These are phyloP conservation scores for Cheiracanthium punctorium DNA, from an alignment of 2,888 invertebrate species.

Conservation along the genomic window DNA sequence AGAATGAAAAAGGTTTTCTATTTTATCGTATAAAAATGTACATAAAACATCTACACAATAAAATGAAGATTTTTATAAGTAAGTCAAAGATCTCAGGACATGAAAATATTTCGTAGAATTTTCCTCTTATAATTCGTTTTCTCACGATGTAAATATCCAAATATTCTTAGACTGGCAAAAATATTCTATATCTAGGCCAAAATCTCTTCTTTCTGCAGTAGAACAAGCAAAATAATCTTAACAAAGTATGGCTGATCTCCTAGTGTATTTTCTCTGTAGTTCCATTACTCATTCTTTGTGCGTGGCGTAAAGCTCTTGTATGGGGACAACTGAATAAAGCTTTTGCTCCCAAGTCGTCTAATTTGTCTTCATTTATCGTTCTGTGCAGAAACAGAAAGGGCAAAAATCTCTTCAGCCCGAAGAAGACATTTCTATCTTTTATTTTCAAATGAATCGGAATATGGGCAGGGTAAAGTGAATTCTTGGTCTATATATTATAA, in stretches of 20 bases:
- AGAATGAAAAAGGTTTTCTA: too few species aligned
- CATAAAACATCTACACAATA: too few species aligned
- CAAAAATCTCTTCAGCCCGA: not conserved
- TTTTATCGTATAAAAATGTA: too few species aligned
- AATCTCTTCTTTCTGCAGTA: not conserved
- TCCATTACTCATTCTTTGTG: slow-evolving; percentile 41
- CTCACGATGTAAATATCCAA: not conserved
- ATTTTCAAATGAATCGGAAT: not conserved
- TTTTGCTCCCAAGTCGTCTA: slow-evolving; percentile 30
- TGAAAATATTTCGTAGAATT: too few species aligned
- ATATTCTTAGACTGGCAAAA: not conserved
- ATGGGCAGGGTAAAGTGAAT: not conserved
- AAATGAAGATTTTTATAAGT: too few species aligned
- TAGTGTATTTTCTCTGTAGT: slow-evolving; percentile 12
- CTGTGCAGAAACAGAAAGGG: not conserved
- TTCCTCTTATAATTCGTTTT: not conserved
- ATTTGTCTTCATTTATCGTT: slow-evolving; percentile 54
- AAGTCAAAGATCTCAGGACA: too few species aligned
- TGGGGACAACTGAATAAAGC: slow-evolving; percentile 13
- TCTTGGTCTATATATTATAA: not conserved
- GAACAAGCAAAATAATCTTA: slow-evolving; percentile 21
- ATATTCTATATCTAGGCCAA: not conserved
- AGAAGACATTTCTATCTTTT: not conserved
- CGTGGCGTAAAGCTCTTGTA: slow-evolving; percentile 24
- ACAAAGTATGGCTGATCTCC: slow-evolving; percentile 22